phyloP scores from a whole-genome alignment of 2,797 vertebrate genomes.

The Protonibea diacanthus region DNA sequence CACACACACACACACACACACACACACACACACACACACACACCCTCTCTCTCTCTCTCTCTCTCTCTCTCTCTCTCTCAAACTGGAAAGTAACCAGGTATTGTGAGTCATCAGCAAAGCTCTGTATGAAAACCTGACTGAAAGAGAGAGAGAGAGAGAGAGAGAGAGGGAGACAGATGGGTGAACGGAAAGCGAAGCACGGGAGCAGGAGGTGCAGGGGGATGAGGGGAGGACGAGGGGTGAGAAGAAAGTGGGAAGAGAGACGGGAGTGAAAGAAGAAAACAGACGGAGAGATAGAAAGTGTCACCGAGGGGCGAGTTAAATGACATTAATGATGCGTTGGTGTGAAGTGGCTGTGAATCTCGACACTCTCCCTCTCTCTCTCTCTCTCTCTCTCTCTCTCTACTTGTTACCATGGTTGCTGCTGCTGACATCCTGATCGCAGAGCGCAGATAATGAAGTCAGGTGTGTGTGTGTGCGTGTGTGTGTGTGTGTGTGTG shows the following conservation, averaged over 20 bases:
- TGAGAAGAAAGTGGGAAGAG: constrained; percentile 7
- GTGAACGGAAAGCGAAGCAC: constrained; percentile 8
- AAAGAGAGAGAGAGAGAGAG: constrained; percentile 28
- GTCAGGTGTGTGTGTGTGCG: constrained; percentile 62
- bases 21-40: constrained; percentile 10
- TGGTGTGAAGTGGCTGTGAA: constrained; percentile 75
- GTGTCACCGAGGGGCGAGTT: constrained; percentile 68
- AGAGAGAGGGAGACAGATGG: constrained; percentile 31
- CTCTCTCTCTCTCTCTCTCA: no score
- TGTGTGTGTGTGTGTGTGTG: constrained; percentile 23
- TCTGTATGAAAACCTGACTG: constrained; percentile 44
- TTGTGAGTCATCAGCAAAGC: constrained; percentile 58
- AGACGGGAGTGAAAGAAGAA: constrained; percentile 25
- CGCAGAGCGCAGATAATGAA: constrained; percentile 66
- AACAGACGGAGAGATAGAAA: constrained; percentile 60
- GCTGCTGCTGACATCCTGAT: constrained; percentile 71
- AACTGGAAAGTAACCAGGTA: constrained; percentile 41
- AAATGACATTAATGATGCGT: constrained; percentile 80
- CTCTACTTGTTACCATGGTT: constrained; percentile 75
- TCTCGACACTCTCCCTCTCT: constrained; percentile 54
- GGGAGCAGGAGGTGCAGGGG: background rate
- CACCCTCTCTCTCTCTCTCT: no score
- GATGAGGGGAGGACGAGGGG: background rate
- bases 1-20: background rate
- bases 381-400: constrained; percentile 33